Conservation (phyloP, 2,888 invertebrate species). For the Amiota mariae region DNA sequence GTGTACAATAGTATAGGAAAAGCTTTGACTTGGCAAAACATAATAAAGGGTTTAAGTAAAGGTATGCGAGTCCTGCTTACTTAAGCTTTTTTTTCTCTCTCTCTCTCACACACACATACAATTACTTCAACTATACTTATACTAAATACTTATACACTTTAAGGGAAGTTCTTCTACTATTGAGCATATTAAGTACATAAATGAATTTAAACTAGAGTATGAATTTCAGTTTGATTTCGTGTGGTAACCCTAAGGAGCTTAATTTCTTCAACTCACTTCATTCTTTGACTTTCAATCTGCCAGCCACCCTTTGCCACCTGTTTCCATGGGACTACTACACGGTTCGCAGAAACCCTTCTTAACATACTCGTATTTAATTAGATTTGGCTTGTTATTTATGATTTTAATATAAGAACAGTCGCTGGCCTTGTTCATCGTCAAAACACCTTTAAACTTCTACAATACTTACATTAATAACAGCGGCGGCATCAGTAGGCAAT, state of each 20-base stretch:
- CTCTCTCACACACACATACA: not conserved
- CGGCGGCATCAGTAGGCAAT: too few species aligned
- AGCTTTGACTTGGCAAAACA: conserved; percentile 21
- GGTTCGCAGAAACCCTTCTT: not conserved
- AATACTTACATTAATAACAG: too few species aligned
- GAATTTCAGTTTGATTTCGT: not conserved
- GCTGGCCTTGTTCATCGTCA: not conserved
- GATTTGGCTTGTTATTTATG: conserved; percentile 21
- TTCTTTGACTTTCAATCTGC: not conserved
- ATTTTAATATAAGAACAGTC: conserved; percentile 17
- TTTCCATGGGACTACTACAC: too few species aligned
- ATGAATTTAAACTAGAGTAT: too few species aligned
- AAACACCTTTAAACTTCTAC: too few species aligned
- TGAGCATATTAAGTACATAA: too few species aligned
- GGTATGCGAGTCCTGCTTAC: not conserved
- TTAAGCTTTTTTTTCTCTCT: too few species aligned
- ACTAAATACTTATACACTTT: not conserved
- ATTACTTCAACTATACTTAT: not conserved
- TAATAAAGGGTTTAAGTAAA: conserved; percentile 10
- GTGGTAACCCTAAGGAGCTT: not conserved
- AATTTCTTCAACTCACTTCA: too few species aligned
- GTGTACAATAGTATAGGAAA: not conserved
- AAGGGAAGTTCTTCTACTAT: not conserved
- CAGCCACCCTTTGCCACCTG: too few species aligned
- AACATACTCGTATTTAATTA: conserved; percentile 17